phyloP scores from a whole-genome alignment of 2,888 invertebrate species.

The Ennomos fuscantarius region DNA sequence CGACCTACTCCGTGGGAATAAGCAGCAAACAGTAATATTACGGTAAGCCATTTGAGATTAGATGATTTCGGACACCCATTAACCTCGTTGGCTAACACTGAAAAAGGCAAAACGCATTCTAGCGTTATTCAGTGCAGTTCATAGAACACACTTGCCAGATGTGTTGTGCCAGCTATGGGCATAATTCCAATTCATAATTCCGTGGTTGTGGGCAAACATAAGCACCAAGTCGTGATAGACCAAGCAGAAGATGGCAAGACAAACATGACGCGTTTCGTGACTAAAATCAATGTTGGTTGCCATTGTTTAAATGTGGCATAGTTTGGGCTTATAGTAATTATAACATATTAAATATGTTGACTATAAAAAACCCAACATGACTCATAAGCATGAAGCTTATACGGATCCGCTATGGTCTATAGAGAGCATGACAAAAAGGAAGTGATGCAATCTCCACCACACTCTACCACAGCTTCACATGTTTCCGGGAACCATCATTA shows the following conservation, averaged over 20 bases:
- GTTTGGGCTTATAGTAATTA: too few relatives aligned
- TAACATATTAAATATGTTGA: neutral
- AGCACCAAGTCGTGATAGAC: too few relatives aligned
- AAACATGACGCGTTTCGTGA: too few relatives aligned
- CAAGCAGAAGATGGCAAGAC: too few relatives aligned
- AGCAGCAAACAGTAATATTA: neutral
- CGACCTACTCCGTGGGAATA: neutral
- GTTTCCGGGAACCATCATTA: conserved; percentile 15
- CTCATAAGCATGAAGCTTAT: conserved; percentile 23
- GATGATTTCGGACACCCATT: neutral
- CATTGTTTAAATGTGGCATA: too few relatives aligned
- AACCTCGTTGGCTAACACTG: neutral
- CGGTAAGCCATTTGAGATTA: neutral
- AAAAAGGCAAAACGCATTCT: too few relatives aligned
- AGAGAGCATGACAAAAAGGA: conserved; percentile 27
- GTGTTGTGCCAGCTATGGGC: too few relatives aligned
- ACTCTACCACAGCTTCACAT: conserved; percentile 18
- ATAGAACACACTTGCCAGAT: too few relatives aligned
- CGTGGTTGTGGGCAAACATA: too few relatives aligned
- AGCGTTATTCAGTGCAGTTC: too few relatives aligned
- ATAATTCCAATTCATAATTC: too few relatives aligned
- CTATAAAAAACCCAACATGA: conserved; percentile 10
- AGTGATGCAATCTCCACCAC: conserved; percentile 29
- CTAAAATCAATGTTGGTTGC: too few relatives aligned
- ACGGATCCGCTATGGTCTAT: conserved; percentile 18